Conservation (phyloP, 2,888 invertebrate species). For the Erynnis tages region DNA sequence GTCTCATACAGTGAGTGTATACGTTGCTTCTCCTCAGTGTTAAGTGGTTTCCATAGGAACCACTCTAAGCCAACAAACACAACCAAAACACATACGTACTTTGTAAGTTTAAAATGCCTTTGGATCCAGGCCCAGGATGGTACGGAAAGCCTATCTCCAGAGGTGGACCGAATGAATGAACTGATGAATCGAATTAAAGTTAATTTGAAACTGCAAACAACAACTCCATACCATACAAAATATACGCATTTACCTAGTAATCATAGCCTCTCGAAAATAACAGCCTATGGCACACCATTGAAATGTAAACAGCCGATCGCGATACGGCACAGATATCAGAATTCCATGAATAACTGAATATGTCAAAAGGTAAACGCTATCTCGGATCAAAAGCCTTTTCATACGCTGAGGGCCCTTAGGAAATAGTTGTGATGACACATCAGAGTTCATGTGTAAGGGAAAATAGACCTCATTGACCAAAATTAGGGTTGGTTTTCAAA, state of each 20-base stretch:
- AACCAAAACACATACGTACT: no score
- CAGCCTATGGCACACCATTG: slow-evolving; percentile 7
- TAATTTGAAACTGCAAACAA: no score
- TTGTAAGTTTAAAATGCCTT: no score
- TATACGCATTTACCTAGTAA: neutral
- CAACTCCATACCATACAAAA: no score
- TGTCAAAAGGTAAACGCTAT: slow-evolving; percentile 50
- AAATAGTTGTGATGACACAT: slow-evolving; percentile 26
- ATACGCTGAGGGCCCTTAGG: slow-evolving; percentile 22
- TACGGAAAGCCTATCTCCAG: no score
- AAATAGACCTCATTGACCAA: neutral
- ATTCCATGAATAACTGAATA: slow-evolving; percentile 26
- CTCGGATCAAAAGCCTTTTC: slow-evolving; percentile 47
- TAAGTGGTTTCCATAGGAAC: no score
- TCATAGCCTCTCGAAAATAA: slow-evolving; percentile 13
- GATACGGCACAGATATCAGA: slow-evolving; percentile 44
- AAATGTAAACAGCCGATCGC: slow-evolving; percentile 25
- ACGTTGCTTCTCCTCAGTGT: no score
- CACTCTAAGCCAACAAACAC: no score
- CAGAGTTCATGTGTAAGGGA: neutral
- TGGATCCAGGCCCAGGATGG: no score
- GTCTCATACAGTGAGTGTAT: no score
- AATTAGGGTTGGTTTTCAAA: neutral
- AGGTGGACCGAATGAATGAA: no score
- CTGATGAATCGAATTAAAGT: no score